Conservation (phyloP, 2,113 vertebrate genomes). For the Lophura nycthemera region DNA sequence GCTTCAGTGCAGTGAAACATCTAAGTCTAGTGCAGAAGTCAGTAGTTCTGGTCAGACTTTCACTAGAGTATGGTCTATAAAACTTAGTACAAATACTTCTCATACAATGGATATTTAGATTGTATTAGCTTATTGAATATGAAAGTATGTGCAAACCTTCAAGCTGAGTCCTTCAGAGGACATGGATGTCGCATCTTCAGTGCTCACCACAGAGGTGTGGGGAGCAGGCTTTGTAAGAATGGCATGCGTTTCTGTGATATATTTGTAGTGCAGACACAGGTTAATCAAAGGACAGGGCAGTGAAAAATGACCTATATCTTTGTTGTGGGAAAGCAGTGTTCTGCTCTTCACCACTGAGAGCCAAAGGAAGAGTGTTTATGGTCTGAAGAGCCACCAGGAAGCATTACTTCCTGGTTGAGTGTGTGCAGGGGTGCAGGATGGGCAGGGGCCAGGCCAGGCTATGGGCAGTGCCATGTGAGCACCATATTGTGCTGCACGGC, state of each 20-base stretch:
- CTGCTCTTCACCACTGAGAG: background rate
- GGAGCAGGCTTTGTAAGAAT: background rate
- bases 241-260: background rate
- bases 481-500: background rate
- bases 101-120: background rate
- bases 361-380: background rate
- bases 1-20: background rate
- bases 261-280: background rate
- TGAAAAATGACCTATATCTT: background rate
- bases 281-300: background rate
- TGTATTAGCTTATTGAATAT: constrained; percentile 11
- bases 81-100: too few species aligned
- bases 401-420: background rate
- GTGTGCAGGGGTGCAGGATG: background rate
- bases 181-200: background rate
- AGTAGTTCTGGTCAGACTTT: background rate
- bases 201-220: background rate
- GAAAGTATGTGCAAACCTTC: background rate
- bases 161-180: background rate
- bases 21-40: background rate
- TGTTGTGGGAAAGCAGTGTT: background rate
- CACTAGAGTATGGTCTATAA: too few species aligned
- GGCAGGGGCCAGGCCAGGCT: background rate
- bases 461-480: background rate
- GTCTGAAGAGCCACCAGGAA: background rate